Evolutionary conservation across 2,888 invertebrate genomes (phyloP).

Genomic region (Gymnoscelis rufifasciata): DNA sequence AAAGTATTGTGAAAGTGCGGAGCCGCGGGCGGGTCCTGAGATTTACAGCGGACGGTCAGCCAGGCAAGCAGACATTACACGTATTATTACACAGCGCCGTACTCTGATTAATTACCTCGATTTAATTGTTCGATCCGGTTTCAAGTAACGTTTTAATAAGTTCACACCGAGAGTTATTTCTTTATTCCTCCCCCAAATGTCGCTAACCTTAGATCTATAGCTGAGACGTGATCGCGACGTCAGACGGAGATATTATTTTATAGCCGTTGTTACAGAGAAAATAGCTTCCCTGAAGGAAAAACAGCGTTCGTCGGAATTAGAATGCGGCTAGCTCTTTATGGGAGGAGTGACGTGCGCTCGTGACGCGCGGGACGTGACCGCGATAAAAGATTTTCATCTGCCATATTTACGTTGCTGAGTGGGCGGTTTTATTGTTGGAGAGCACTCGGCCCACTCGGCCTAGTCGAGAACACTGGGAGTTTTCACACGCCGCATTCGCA

Average conservation of each 20-base stretch:
- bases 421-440: conserved; percentile 76
- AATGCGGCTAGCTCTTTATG: conserved; percentile 74
- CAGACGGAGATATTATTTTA: conserved; percentile 61
- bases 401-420: conserved; percentile 77
- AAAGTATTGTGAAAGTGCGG: conserved; percentile 69
- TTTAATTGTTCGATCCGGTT: conserved; percentile 66
- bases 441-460: conserved; percentile 45
- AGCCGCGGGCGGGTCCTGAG: conserved; percentile 62
- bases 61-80: conserved; percentile 65
- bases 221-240: conserved; percentile 58
- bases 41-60: conserved; percentile 62
- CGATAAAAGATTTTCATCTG: conserved; percentile 79
- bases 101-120: conserved; percentile 68
- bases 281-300: conserved; percentile 55
- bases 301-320: conserved; percentile 72
- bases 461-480: conserved; percentile 48
- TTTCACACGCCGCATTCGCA: conserved; percentile 67
- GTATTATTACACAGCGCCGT: conserved; percentile 70
- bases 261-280: conserved; percentile 47
- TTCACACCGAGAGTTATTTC: conserved; percentile 60
- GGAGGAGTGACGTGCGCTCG: conserved; percentile 73
- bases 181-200: conserved; percentile 53
- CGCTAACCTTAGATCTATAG: conserved; percentile 35
- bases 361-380: conserved; percentile 77
- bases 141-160: conserved; percentile 59